phyloP scores from a whole-genome alignment of 2,797 vertebrate genomes.

The Perodicticus potto region DNA sequence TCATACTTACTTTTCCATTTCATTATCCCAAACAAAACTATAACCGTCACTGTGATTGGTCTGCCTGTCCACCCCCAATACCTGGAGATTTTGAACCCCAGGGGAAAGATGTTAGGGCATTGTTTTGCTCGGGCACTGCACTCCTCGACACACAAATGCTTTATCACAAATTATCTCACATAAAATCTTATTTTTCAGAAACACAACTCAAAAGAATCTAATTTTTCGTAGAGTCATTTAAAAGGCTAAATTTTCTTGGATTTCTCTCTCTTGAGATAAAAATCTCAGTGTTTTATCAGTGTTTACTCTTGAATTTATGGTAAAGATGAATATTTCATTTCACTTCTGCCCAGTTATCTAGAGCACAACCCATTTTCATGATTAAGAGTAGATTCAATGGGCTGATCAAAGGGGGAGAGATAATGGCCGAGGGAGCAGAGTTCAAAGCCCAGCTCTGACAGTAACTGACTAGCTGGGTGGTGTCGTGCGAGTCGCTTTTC shows the following conservation, averaged over 20 bases:
- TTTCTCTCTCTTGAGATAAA: not conserved
- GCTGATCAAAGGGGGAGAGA: not conserved
- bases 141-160: not conserved
- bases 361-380: not conserved
- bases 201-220: not conserved
- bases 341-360: not conserved
- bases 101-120: not conserved
- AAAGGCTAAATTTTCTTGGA: not conserved
- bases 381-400: not conserved
- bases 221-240: not conserved
- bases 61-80: not conserved
- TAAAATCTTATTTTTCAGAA: not conserved
- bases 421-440: too few relatives aligned
- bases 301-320: not conserved
- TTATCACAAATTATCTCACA: not conserved
- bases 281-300: not conserved
- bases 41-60: not conserved
- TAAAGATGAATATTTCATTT: not conserved
- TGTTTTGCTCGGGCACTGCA: rapidly evolving
- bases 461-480: not conserved
- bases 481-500: not conserved
- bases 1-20: not conserved
- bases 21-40: not conserved
- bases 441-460: not conserved
- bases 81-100: not conserved